These are phyloP conservation scores for Gobiocypris rarus DNA, from an alignment of 2,113 vertebrate species.

Conservation along the genomic window DNA sequence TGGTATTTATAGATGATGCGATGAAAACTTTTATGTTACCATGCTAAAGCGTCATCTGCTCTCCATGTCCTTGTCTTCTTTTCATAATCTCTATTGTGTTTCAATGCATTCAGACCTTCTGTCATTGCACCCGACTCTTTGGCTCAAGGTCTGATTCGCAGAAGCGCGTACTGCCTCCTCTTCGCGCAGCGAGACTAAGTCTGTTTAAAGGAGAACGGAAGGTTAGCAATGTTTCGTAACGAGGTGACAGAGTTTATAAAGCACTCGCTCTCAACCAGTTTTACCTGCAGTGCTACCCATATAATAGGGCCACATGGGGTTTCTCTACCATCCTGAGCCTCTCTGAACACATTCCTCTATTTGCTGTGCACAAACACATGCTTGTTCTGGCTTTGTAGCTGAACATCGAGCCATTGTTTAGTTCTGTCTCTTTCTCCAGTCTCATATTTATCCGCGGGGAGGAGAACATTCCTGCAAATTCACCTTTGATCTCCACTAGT, in stretches of 20 bases:
- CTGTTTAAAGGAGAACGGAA: conserved; percentile 82
- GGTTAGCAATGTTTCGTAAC: conserved; percentile 86
- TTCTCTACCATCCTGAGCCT: conserved; percentile 75
- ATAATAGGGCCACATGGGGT: conserved; percentile 92
- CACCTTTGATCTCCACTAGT: conserved; percentile 68
- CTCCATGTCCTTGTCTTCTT: conserved; percentile 5
- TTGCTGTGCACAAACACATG: too few relatives aligned
- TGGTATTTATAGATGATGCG: neutral
- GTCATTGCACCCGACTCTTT: neutral
- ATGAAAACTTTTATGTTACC: neutral
- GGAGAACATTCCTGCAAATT: conserved; percentile 73
- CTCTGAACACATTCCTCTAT: too few relatives aligned
- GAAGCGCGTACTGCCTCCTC: conserved; percentile 65
- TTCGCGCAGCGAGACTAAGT: conserved; percentile 65
- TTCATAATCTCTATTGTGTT: neutral
- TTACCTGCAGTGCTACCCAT: conserved; percentile 82
- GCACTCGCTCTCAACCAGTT: conserved; percentile 75
- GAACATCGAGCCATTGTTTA: too few relatives aligned
- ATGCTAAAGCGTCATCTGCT: neutral
- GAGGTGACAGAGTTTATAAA: conserved; percentile 91
- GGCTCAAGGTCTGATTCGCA: conserved; percentile 11
- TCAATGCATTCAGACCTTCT: conserved; percentile 1
- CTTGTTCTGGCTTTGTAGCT: too few relatives aligned
- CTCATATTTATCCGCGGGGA: conserved; percentile 68
- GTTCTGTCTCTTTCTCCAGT: conserved; percentile 74